Percentiles rank a stretch among this genome's conserved stretches.
Evolutionary conservation across 1,140 invertebrate species (phyloP).

Genomic region (Littorina saxatilis): DNA sequence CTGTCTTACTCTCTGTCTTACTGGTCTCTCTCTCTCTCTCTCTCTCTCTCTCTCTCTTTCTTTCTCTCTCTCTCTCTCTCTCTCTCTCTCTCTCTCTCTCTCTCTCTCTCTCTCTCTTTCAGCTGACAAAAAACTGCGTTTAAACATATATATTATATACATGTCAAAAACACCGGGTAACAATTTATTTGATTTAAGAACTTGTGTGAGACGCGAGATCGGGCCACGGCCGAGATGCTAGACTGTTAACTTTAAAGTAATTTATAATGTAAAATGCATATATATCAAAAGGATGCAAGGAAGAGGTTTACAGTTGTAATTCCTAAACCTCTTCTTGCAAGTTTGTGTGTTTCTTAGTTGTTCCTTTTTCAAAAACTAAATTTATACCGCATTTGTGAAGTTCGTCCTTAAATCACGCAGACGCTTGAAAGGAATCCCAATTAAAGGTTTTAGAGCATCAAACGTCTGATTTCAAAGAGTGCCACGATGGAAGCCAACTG

Average conservation of each 20-base stretch:
- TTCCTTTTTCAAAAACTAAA: neutral
- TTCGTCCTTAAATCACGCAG: neutral
- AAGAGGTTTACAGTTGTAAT: too few species aligned
- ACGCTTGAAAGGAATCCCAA: neutral
- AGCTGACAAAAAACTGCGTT: neutral
- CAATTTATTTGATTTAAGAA: too few species aligned
- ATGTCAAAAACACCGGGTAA: too few species aligned
- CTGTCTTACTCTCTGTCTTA: neutral
- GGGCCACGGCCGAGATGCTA: too few species aligned
- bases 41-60: neutral
- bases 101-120: neutral
- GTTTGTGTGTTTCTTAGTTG: neutral
- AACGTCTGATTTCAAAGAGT: too few species aligned
- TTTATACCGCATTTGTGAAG: neutral
- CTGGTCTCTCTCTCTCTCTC: neutral
- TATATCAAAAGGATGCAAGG: too few species aligned
- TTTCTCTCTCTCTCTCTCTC: neutral
- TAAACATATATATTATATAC: too few species aligned
- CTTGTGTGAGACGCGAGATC: too few species aligned
- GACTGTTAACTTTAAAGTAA: too few species aligned
- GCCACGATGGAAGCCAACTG: too few species aligned
- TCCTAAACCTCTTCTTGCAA: neutral
- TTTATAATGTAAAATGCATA: too few species aligned
- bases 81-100: neutral
- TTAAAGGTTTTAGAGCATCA: neutral